Evolutionary conservation across 2,888 invertebrate species (phyloP).

Genomic region (Abrostola triplasia): DNA sequence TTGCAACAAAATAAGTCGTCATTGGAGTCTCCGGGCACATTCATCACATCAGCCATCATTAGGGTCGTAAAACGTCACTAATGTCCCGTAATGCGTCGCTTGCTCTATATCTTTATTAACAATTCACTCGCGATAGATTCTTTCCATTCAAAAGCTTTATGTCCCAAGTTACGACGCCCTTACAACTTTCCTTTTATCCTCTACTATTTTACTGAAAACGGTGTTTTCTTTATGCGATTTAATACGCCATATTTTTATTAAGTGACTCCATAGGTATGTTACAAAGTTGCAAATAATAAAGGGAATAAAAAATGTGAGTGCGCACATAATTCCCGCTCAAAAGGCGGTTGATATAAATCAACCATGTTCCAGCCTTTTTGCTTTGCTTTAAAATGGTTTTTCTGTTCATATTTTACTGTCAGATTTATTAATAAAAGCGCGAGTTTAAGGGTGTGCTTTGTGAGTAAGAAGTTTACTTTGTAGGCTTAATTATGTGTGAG

Average conservation of each 20-base stretch:
- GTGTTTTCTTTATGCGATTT: slow-evolving; percentile 87
- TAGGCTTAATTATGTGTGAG: slow-evolving; percentile 42
- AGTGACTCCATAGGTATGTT: slow-evolving; percentile 76
- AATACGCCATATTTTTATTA: slow-evolving; percentile 85
- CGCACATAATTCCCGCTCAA: slow-evolving; percentile 75
- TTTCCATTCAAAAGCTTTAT: slow-evolving; percentile 86
- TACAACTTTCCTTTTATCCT: slow-evolving; percentile 84
- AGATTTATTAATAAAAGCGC: slow-evolving; percentile 74
- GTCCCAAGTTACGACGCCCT: slow-evolving; percentile 82
- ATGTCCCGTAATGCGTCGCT: slow-evolving; percentile 83
- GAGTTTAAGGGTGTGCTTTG: slow-evolving; percentile 61
- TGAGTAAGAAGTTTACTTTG: slow-evolving; percentile 71
- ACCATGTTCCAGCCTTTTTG: slow-evolving; percentile 74
- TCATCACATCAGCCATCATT: slow-evolving; percentile 75
- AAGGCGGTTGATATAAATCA: slow-evolving; percentile 84
- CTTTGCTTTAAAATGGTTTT: slow-evolving; percentile 68
- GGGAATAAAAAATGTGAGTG: slow-evolving; percentile 78
- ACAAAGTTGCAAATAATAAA: slow-evolving; percentile 85
- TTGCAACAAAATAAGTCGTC: slow-evolving; percentile 64
- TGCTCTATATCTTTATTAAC: slow-evolving; percentile 87
- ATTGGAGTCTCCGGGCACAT: slow-evolving; percentile 75
- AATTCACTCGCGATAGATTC: slow-evolving; percentile 84
- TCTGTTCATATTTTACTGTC: slow-evolving; percentile 75
- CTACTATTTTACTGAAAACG: slow-evolving; percentile 86
- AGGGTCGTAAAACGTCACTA: slow-evolving; percentile 82